Evolutionary conservation across 1,140 invertebrate genomes (phyloP), one percentile per base, ranked within the genome.

Genomic region (Batillaria attramentaria): DNA sequence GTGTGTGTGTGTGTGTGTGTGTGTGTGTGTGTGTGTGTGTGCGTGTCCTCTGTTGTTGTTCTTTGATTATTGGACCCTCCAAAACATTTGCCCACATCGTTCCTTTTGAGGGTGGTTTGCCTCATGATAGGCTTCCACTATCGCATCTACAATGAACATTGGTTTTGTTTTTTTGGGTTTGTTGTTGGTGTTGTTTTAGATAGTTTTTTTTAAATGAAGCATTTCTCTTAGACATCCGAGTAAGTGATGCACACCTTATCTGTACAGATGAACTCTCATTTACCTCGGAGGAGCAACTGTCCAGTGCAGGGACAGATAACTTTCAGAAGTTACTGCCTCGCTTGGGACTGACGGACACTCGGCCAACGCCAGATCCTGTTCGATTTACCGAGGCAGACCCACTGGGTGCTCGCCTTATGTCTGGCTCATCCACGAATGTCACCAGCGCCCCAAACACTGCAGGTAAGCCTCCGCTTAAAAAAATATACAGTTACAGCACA

Each of bases 341-440:
- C 60, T 84, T 92, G 3, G 91, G 91, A 20, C 79, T 92, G 31
- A 87, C 84, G 70, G 92, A 91, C 35, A 85, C 88, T 43, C 90
- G 90, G 74, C 89, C 90, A 16, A 86, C 89, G 33, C 91, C 92
- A 6, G 91, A 92, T 72, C 90, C 91, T 8, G 89, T 93, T 16
- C 80, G 83, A 16, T 92, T 93, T 77, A 84, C 87, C 62, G 91
- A 92, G 28, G 78, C 86, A 77, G 94, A 94, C 87, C 93, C 93
- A 8, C 86, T 94, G 4, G 94, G 94, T 16, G 85, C 90, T 33
- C 46, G 77, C 24, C 73, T 75, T n/a, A 75, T 75, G 73, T 41
- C 54, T 0, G 20, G 20, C 28, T 62, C 73, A 24, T 50, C n/a
- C 24, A 75, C 54, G 10, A 54, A 42, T n/a, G n/a, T 31, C 24